phyloP scores from a whole-genome alignment of 2,113 vertebrate genomes.

The Xiphias gladius region DNA sequence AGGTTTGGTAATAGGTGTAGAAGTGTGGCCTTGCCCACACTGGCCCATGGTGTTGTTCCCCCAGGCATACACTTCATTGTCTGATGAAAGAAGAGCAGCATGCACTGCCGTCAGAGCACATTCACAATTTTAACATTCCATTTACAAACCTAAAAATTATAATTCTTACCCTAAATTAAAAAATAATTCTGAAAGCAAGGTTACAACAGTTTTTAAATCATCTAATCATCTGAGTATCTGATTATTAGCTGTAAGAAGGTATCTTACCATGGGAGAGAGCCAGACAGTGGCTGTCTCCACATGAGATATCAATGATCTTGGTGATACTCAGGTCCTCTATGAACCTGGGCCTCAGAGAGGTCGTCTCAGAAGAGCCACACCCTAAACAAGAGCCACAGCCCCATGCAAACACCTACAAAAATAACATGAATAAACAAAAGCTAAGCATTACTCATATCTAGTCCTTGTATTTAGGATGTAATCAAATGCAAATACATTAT shows the following conservation, averaged over 20 bases:
- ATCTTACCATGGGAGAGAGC: slow-evolving; percentile 95
- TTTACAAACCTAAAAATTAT: background rate
- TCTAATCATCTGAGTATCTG: background rate
- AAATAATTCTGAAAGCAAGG: background rate
- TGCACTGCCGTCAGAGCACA: background rate
- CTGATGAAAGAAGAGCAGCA: slow-evolving; percentile 73
- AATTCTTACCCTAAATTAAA: background rate
- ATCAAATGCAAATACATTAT: background rate
- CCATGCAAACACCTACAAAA: slow-evolving; percentile 94
- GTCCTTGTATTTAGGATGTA: background rate
- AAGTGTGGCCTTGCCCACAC: slow-evolving; percentile 98
- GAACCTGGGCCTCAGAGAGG: slow-evolving; percentile 93
- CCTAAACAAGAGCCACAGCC: slow-evolving; percentile 97
- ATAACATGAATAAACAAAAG: slow-evolving; percentile 6
- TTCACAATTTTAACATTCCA: background rate
- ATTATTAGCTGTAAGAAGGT: background rate
- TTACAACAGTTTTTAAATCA: background rate
- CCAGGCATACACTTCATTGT: slow-evolving; percentile 99
- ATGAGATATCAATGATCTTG: slow-evolving; percentile 97
- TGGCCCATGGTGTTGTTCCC: slow-evolving; percentile 99
- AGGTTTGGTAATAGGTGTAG: slow-evolving; percentile 97
- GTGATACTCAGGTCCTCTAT: slow-evolving; percentile 96
- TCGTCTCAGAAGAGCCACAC: slow-evolving; percentile 97
- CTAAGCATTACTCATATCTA: background rate
- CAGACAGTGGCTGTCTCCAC: slow-evolving; percentile 98